phyloP scores from a whole-genome alignment of 2,797 vertebrate genomes.

The Chaunax sp. region DNA sequence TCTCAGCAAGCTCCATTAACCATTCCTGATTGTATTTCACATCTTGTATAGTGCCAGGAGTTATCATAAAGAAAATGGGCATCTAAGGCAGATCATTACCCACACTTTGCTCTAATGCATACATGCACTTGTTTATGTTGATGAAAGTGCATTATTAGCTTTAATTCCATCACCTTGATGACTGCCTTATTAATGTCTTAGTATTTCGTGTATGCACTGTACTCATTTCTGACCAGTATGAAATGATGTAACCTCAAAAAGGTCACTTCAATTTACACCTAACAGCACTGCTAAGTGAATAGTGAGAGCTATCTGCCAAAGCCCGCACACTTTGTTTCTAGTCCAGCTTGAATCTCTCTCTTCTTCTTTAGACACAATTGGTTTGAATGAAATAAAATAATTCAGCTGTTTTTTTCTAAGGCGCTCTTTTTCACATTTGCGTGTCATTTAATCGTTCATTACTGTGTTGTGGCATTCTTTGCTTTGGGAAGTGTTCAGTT shows the following conservation, averaged over 20 bases:
- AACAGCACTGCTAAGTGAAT: too few relatives aligned
- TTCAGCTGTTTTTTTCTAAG: not conserved
- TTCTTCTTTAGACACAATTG: slow-evolving; percentile 7
- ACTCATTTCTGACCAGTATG: not conserved
- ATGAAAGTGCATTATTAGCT: slow-evolving; percentile 1
- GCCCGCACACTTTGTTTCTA: slow-evolving; percentile 9
- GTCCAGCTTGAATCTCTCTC: slow-evolving; percentile 2
- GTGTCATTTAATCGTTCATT: not conserved
- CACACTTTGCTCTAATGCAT: not conserved
- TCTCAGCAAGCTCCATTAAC: slow-evolving; percentile 20
- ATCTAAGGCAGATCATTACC: not conserved
- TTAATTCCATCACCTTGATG: not conserved
- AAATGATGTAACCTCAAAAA: slow-evolving; percentile 16
- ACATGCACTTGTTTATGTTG: slow-evolving; percentile 6
- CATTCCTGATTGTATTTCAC: slow-evolving; percentile 4
- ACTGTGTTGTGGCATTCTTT: not conserved
- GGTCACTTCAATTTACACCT: slow-evolving; percentile 30
- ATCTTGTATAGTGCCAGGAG: slow-evolving; percentile 25
- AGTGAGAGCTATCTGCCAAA: slow-evolving; percentile 51
- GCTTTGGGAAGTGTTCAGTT: not conserved
- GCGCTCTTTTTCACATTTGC: not conserved
- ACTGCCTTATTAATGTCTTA: slow-evolving; percentile 3
- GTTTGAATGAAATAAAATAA: slow-evolving; percentile 11
- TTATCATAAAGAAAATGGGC: slow-evolving; percentile 16
- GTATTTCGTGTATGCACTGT: too few relatives aligned